Conservation (phyloP, 2,888 invertebrate species). For the Resseliella maxima region DNA sequence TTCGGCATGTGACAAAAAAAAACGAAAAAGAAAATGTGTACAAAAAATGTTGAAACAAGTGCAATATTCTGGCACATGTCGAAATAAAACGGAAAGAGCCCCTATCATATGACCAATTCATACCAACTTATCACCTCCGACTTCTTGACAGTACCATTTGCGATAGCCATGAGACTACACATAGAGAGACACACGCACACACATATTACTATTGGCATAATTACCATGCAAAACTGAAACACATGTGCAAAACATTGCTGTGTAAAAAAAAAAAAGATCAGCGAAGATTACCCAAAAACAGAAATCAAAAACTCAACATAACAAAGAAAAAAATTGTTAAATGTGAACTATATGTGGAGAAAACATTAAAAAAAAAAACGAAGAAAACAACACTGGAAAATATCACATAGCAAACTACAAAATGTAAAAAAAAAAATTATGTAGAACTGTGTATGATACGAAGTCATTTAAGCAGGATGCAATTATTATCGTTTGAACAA, state of each 20-base stretch:
- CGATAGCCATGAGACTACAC: not conserved
- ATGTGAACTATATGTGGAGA: not conserved
- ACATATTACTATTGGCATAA: not conserved
- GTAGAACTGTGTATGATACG: not conserved
- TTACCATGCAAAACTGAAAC: constrained; percentile 35
- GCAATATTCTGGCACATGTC: constrained; percentile 26
- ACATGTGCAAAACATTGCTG: constrained; percentile 5
- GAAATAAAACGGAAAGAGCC: constrained; percentile 5
- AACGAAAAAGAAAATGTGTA: not conserved
- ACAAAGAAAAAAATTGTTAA: not conserved
- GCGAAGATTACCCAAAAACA: not conserved
- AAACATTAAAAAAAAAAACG: not conserved
- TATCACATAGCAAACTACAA: constrained; percentile 8
- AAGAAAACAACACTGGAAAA: not conserved
- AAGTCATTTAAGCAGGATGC: constrained; percentile 46
- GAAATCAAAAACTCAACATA: not conserved
- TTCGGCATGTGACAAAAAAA: not conserved
- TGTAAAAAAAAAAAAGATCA: not conserved
- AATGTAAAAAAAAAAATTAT: too few species aligned
- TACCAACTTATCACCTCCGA: constrained; percentile 46
- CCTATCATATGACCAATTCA: constrained; percentile 20
- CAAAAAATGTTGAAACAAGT: constrained; percentile 15
- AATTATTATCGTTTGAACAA: constrained; percentile 32
- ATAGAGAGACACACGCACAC: not conserved
- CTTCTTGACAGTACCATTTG: not conserved